phyloP scores from a whole-genome alignment of 2,113 vertebrate genomes.

The pig (Sus scrofa) region T2T-Sscrofa CM000824.6:90947001-90947500 shows the following conservation, averaged over 20 bases:
- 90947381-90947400: neutral
- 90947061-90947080: neutral
- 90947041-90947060: neutral
- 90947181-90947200: neutral
- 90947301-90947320: neutral
- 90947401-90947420: neutral
- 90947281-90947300: neutral
- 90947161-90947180: neutral
- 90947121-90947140: neutral
- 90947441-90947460: neutral
- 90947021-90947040: neutral
- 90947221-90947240: neutral
- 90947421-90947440: neutral
- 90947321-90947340: neutral
- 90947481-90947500: neutral
- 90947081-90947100: neutral
- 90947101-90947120: neutral
- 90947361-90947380: neutral
- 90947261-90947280: neutral
- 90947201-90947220: neutral
- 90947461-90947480: neutral
- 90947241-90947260: neutral
- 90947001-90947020: neutral
- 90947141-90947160: neutral
- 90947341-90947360: neutral